Percentiles rank a stretch among this genome's conserved stretches.
Conservation (phyloP, 2,113 vertebrate species). For the Mixornis gularis region DNA sequence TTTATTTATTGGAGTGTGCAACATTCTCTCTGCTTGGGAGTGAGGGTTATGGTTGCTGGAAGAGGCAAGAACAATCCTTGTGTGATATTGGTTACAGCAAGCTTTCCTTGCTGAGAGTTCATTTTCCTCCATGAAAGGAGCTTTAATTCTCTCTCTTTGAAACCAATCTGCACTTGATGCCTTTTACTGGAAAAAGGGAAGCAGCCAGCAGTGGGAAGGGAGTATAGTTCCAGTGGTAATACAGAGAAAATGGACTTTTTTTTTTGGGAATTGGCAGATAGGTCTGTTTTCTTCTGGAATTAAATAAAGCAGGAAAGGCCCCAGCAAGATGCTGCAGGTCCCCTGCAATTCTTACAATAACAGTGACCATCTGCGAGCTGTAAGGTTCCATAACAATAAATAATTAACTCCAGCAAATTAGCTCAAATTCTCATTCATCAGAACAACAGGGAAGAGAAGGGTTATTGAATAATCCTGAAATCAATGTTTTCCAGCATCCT, state of each 20-base stretch:
- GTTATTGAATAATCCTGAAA: background rate
- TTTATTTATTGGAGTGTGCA: background rate
- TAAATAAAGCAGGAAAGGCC: background rate
- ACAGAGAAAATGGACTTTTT: background rate
- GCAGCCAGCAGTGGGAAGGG: background rate
- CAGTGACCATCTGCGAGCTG: background rate
- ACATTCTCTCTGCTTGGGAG: accelerated
- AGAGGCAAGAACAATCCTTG: background rate
- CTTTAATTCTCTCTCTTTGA: background rate
- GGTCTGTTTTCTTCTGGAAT: background rate
- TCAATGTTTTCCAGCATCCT: background rate
- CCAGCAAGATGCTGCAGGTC: background rate
- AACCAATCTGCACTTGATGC: background rate
- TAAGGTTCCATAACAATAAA: background rate
- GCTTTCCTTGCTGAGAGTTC: background rate
- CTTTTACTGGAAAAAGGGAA: background rate
- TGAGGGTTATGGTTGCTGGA: background rate
- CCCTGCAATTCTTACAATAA: background rate
- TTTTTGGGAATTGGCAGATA: background rate
- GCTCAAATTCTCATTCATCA: background rate
- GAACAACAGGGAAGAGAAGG: background rate
- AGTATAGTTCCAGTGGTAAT: background rate
- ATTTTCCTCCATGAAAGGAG: background rate
- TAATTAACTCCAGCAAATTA: conserved; percentile 2
- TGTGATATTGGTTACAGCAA: background rate